A percentile compares a stretch with the other conserved stretches of the same genome.
phyloP scores from a whole-genome alignment of 2,888 invertebrate species.

The Deilephila elpenor region DNA sequence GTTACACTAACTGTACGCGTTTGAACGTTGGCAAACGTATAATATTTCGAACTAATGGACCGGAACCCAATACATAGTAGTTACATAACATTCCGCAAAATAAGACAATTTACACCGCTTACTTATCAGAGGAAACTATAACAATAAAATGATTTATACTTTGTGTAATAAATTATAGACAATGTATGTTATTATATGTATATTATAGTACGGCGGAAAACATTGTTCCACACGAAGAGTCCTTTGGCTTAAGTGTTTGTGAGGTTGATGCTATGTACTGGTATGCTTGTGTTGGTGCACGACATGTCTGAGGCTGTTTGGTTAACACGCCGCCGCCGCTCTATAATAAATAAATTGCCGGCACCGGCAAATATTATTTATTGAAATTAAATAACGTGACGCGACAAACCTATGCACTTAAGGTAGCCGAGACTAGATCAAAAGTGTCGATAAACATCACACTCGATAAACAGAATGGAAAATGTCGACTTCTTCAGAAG shows the following conservation, averaged over 20 bases:
- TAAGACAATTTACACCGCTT: neutral
- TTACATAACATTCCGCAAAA: neutral
- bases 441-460: neutral
- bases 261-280: neutral
- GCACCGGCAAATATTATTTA: neutral
- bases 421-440: slow-evolving; percentile 1
- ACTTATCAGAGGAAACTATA: slow-evolving; percentile 9
- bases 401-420: neutral
- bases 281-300: neutral
- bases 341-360: slow-evolving; percentile 8
- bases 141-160: neutral
- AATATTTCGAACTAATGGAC: neutral
- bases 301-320: neutral
- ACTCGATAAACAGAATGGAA: neutral
- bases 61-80: neutral
- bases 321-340: neutral
- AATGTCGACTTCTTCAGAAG: neutral
- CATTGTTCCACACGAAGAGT: slow-evolving; percentile 17
- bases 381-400: slow-evolving; percentile 6
- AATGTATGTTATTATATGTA: too few species aligned
- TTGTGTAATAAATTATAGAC: slow-evolving; percentile 7
- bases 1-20: neutral
- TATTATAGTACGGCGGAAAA: slow-evolving; percentile 13
- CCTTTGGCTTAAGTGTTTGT: slow-evolving; percentile 3
- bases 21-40: neutral